phyloP scores from a whole-genome alignment of 2,113 vertebrate genomes.

The Gymnocephalus cernua region DNA sequence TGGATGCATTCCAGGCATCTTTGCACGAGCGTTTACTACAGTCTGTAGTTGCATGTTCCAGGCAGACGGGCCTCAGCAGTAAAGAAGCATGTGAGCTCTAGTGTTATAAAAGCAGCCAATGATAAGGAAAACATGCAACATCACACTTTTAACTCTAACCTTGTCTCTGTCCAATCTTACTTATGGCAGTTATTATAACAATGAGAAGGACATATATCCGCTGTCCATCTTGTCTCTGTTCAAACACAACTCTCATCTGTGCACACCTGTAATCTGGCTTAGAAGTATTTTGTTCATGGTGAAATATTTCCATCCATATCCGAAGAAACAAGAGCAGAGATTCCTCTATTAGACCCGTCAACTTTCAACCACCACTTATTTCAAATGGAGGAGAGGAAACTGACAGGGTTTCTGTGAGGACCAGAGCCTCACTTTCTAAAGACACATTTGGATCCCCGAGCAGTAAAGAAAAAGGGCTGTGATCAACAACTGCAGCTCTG shows the following conservation, averaged over 20 bases:
- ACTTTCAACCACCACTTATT: slow-evolving; percentile 51
- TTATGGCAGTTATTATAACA: not conserved
- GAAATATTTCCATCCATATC: slow-evolving; percentile 41
- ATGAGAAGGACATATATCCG: not conserved
- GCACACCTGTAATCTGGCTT: not conserved
- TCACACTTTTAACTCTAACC: not conserved
- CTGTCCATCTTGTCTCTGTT: not conserved
- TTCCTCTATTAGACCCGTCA: slow-evolving; percentile 8
- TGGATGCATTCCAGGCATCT: slow-evolving; percentile 44
- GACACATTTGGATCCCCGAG: slow-evolving; percentile 45
- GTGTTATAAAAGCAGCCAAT: not conserved
- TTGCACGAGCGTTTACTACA: slow-evolving; percentile 20
- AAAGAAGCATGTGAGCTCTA: too few species aligned
- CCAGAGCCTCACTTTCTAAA: not conserved
- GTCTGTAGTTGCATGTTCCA: not conserved
- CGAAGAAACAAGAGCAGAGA: not conserved
- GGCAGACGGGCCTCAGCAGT: too few species aligned
- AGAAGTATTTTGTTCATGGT: slow-evolving; percentile 16
- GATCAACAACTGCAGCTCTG: slow-evolving; percentile 34
- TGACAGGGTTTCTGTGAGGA: slow-evolving; percentile 6
- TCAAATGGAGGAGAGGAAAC: slow-evolving; percentile 20
- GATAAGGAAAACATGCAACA: not conserved
- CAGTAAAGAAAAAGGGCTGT: slow-evolving; percentile 32
- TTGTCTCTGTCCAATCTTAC: not conserved
- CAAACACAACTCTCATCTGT: not conserved